A percentile compares a stretch with the other conserved stretches of the same genome.
Evolutionary conservation across 2,888 invertebrate species (phyloP).

Genomic region (Diarsia dahlii): DNA sequence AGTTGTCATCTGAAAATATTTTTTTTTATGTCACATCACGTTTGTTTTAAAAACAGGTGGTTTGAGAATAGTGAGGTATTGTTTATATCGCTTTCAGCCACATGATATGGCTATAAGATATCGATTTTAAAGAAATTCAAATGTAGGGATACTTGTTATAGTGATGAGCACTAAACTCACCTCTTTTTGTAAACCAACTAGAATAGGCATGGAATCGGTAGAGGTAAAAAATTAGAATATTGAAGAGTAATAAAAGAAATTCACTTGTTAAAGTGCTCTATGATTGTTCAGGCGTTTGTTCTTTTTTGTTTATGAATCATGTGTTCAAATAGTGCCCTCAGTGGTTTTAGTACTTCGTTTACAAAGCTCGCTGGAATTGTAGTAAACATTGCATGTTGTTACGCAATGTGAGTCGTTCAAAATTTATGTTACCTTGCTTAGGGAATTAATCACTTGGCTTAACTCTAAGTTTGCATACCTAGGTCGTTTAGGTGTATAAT

Average conservation of each 20-base stretch:
- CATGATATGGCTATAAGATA: constrained; percentile 22
- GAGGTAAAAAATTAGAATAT: background rate
- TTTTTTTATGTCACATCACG: too few species aligned
- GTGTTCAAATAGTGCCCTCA: constrained; percentile 27
- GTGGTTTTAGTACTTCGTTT: constrained; percentile 33
- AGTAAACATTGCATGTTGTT: constrained; percentile 39
- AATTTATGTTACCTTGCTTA: constrained; percentile 5
- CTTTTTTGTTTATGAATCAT: constrained; percentile 48
- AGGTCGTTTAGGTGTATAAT: background rate
- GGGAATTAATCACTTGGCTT: constrained; percentile 9
- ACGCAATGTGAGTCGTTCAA: constrained; percentile 15
- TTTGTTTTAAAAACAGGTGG: too few species aligned
- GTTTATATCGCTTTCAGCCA: constrained; percentile 22
- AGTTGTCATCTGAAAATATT: too few species aligned
- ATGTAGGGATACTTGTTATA: constrained; percentile 17
- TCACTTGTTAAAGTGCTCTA: constrained; percentile 12
- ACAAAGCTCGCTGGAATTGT: constrained; percentile 39
- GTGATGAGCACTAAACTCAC: background rate
- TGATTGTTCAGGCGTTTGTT: constrained; percentile 57
- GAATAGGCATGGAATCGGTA: background rate
- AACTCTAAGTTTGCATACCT: constrained; percentile 1
- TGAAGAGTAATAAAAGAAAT: background rate
- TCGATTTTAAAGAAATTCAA: constrained; percentile 33
- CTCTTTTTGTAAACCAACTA: background rate
- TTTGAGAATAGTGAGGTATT: background rate